These are phyloP conservation scores for Argopecten irradians DNA, from an alignment of 1,140 invertebrate species.

Conservation along the genomic window DNA sequence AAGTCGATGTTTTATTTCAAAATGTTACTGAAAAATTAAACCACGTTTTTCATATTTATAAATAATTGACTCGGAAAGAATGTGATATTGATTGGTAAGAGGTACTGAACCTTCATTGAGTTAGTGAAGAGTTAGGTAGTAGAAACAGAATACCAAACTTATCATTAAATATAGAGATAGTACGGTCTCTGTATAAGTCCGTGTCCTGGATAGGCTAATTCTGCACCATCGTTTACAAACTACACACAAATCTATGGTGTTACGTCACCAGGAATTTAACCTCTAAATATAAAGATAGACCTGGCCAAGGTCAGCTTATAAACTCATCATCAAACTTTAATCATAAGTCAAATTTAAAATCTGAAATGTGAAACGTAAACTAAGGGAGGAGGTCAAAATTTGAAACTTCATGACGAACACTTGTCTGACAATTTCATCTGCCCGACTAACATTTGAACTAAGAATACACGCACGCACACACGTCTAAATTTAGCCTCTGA, in stretches of 20 bases:
- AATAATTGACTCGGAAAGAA: too few species aligned
- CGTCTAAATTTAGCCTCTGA: slow-evolving; percentile 11
- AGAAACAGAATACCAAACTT: too few species aligned
- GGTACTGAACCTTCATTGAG: too few species aligned
- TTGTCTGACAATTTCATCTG: neutral
- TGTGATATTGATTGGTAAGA: too few species aligned
- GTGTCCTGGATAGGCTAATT: neutral
- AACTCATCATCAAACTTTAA: neutral
- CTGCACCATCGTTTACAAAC: neutral
- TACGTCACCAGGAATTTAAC: neutral
- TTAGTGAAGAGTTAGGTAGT: too few species aligned
- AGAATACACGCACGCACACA: slow-evolving; percentile 3
- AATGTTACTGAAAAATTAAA: too few species aligned
- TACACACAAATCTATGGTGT: neutral
- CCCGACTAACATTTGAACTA: neutral
- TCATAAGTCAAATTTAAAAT: neutral
- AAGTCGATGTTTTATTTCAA: neutral
- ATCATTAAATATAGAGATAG: too few species aligned
- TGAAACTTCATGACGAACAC: neutral
- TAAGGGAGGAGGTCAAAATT: neutral
- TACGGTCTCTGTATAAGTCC: too few species aligned
- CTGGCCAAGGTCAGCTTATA: neutral
- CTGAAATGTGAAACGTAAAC: neutral
- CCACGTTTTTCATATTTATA: too few species aligned
- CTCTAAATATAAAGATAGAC: neutral